phyloP scores from a whole-genome alignment of 2,113 vertebrate species.

The Seriola rivoliana region DNA sequence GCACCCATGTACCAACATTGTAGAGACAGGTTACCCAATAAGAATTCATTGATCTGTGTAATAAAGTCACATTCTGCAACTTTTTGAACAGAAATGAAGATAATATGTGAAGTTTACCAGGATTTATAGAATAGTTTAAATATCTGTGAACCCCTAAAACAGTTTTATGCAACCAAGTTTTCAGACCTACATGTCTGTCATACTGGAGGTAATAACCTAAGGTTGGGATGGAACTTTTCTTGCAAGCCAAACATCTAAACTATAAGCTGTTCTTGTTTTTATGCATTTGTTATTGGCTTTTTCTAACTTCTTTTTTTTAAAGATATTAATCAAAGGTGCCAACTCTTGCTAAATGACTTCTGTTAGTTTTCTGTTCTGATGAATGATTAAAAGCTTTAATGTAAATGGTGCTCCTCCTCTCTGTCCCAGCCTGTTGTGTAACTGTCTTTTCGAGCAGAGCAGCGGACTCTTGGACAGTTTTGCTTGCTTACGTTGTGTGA shows the following conservation, averaged over 20 bases:
- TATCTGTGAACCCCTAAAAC: not conserved
- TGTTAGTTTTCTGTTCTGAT: conserved; percentile 40
- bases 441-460: conserved; percentile 40
- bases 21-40: not conserved
- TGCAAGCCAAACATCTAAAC: conserved; percentile 39
- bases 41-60: not conserved
- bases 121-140: conserved; percentile 29
- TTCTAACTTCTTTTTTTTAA: conserved; percentile 29
- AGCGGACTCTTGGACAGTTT: conserved; percentile 40
- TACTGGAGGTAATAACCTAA: conserved; percentile 19
- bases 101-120: conserved; percentile 1
- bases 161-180: conserved; percentile 39
- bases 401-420: conserved; percentile 74
- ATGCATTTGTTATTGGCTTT: conserved; percentile 59
- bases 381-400: conserved; percentile 77
- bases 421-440: conserved; percentile 59
- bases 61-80: not conserved
- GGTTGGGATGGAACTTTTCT: conserved; percentile 28
- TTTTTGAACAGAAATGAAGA: conserved; percentile 23
- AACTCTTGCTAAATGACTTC: conserved; percentile 62
- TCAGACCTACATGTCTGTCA: conserved; percentile 5
- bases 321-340: conserved; percentile 67
- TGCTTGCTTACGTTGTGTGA: conserved; percentile 64
- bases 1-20: not conserved
- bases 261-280: conserved; percentile 37